Conservation (phyloP, 1,140 invertebrate species). For the Acyrthosiphon pisum region DNA sequence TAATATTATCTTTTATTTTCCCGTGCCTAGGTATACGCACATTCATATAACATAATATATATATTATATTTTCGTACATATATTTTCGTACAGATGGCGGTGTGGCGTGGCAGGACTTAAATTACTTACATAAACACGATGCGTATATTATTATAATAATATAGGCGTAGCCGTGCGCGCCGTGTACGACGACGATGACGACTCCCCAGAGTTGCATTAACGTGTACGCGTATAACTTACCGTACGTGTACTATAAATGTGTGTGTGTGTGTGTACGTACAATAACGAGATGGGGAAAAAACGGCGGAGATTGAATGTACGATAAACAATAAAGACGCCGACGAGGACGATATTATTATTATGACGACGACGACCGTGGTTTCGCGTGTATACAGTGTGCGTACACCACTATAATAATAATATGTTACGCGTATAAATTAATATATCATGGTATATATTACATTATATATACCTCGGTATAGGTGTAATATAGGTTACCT, state of each 20-base stretch:
- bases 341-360: neutral
- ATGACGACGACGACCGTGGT: neutral
- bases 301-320: conserved; percentile 15
- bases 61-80: neutral
- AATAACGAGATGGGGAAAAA: neutral
- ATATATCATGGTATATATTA: neutral
- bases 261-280: neutral
- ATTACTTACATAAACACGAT: conserved; percentile 34
- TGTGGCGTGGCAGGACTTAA: neutral
- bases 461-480: neutral
- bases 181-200: conserved; percentile 23
- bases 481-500: neutral
- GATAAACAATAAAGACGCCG: neutral
- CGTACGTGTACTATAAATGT: neutral
- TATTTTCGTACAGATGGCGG: neutral
- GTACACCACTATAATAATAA: too few species aligned
- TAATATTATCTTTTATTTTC: conserved; percentile 33
- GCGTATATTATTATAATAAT: conserved; percentile 31
- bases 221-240: conserved; percentile 7
- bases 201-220: conserved; percentile 47
- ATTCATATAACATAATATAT: too few species aligned
- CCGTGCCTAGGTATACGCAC: neutral
- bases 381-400: neutral
- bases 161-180: neutral
- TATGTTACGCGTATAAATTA: too few species aligned